Evolutionary conservation across 2,888 invertebrate species (phyloP), one percentile per base, ranked within the genome.

Genomic region (Gerris lacustris): DNA sequence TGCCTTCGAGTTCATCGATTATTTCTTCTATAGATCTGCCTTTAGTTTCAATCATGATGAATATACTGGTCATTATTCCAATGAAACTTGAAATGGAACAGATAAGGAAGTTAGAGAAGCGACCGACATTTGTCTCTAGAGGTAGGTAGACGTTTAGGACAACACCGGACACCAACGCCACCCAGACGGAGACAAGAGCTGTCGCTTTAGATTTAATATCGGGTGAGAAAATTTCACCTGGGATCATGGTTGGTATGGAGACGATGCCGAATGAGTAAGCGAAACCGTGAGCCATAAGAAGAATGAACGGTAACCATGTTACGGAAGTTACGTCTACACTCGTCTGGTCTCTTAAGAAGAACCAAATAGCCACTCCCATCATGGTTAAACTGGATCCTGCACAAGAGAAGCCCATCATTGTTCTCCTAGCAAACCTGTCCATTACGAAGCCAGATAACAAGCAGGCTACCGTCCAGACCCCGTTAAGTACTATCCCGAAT

Each of bases 11-110:
- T 7, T 71, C 45, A 43, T 85, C 84, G 78, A 89, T 88, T 76
- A 89, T 89, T 77, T 86, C 84, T 67, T 86, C 83, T 77, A 89
- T 83, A 5, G 87, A 87, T 77, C 87, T 88, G 70, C 88, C 88
- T 79, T 87, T 88, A 4, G 89, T 89, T 80, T 89, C 89, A 17
- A 88, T 83, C 75, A 84, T 79, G 45, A 84, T 79, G 4, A 88
- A 87, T 15, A 88, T 82, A 73, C 83, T 79, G 44, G 84, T 79
- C 69, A 84, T 76, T 76, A 73, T 44, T n/a, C 73, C 74, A 0
- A 74, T 17, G 6, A 87, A 85, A 78, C 86, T 86, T 73, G 85
- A 79, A 68, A 87, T 80, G 0, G 87, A 87, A 70, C 86, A 71
- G 17, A 86, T 78, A 6, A 86, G 86, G 79, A 88, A 89, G 76